These are phyloP conservation scores for Leuciscus waleckii DNA, from an alignment of 2,797 vertebrate species.

Conservation along the genomic window DNA sequence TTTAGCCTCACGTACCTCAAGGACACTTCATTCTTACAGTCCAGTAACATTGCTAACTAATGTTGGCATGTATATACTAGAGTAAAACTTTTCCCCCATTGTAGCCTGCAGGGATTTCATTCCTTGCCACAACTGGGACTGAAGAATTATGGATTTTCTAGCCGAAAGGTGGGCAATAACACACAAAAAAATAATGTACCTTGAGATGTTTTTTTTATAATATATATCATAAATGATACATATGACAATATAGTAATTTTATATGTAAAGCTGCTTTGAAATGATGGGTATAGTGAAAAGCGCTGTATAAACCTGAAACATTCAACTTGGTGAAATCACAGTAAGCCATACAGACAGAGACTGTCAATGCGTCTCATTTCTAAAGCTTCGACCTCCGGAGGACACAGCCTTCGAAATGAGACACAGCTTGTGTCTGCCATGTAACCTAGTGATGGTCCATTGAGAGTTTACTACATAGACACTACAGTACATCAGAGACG, in stretches of 20 bases:
- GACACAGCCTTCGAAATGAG: too few relatives aligned
- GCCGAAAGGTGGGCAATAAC: neutral
- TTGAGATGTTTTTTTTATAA: neutral
- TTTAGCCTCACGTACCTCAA: neutral
- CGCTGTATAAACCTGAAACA: neutral
- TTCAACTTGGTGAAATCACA: neutral
- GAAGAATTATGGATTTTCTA: neutral
- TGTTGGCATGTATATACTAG: neutral
- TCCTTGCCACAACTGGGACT: neutral
- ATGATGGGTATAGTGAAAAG: neutral
- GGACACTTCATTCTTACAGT: neutral
- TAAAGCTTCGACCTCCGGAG: too few relatives aligned
- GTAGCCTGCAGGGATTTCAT: neutral
- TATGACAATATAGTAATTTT: neutral
- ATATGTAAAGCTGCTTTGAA: neutral
- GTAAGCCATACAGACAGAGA: neutral
- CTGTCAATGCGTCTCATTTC: too few relatives aligned
- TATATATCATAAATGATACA: too few relatives aligned
- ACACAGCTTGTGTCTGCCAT: neutral
- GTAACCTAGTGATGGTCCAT: neutral
- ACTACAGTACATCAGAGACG: conserved; percentile 55
- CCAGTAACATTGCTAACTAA: neutral
- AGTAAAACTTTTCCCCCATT: neutral
- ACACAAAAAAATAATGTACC: neutral
- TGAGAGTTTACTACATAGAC: conserved; percentile 43